Base-by-base conservation (phyloP, 2,888 invertebrate genomes). In the Ichneumon xanthorius region DNA sequence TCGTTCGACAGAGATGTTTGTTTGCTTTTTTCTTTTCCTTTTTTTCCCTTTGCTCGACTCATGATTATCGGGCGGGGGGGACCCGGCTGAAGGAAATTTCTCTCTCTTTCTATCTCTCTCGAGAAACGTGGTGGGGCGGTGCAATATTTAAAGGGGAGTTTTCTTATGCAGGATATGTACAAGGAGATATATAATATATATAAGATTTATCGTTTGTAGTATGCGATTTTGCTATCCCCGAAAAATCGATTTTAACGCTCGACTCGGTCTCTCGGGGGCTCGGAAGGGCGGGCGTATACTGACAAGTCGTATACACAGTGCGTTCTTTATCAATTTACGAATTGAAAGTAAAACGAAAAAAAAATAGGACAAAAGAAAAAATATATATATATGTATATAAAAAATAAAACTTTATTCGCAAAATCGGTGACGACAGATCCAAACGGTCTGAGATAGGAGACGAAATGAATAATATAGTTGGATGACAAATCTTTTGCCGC, bases 161-260 rank as follows among this genome's bases (percentile, higher is more conserved):
- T 61, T 61, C 26, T 61, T 90, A 86, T 88, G 91, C 91, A 89
- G 91, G 93, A 93, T 93, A 93, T 93, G 93, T 93, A 93, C 93
- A 93, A 92, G 91, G 91, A 93, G 89, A 91, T 92, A 92, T 92
- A 90, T 87, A 87, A 77, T 73, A 80, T 82, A 76, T 72, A 79
- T 76, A 79, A 73, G 70, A 87, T 83, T 85, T 85, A 82, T 81
- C n/a, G 61, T 79, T 83, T 75, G 76, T 80, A 80, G 63, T 76
- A 79, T 79, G 65, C 80, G 76, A 85, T 82, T 67, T 37, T 80
- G 58, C 55, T 80, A 68, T 65, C 75, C 70, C 71, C 79, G 72
- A 70, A 79, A 76, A 71, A 63, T 77, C 83, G 70, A 84, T 22
- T 58, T 50, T 14, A 33, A 70, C 33, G 70, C 19, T 55, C 55